A percentile compares a stretch with the other conserved stretches of the same genome.
These are phyloP conservation scores for Andrena trimmerana DNA, from an alignment of 2,888 invertebrate genomes.

Conservation along the genomic window DNA sequence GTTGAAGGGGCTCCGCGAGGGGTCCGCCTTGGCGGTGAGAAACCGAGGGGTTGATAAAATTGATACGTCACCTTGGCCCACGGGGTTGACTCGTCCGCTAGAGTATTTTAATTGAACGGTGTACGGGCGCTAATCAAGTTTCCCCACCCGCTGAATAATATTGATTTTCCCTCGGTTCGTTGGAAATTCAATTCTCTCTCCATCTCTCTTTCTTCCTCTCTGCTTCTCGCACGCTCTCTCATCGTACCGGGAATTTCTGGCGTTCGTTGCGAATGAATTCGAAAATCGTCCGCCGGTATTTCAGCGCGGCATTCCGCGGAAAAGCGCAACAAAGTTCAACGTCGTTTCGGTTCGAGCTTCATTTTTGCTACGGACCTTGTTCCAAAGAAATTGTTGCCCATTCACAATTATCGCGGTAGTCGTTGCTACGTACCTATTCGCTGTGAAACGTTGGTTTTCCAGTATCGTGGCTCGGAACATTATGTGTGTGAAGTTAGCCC, in stretches of 20 bases:
- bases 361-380: too few relatives aligned
- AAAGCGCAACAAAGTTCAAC: too few relatives aligned
- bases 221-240: neutral
- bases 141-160: conserved; percentile 70
- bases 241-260: conserved; percentile 14
- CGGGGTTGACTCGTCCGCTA: conserved; percentile 38
- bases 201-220: neutral
- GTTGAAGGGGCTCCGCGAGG: neutral
- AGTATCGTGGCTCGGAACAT: too few relatives aligned
- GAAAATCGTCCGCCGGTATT: too few relatives aligned
- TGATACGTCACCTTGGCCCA: conserved; percentile 62
- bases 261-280: too few relatives aligned
- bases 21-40: neutral
- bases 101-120: conserved; percentile 74
- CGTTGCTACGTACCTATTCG: too few relatives aligned
- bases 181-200: conserved; percentile 69
- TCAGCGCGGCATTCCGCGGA: too few relatives aligned
- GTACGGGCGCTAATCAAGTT: conserved; percentile 74
- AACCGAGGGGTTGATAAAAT: conserved; percentile 39
- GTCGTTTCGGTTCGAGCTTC: too few relatives aligned
- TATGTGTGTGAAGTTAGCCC: too few relatives aligned
- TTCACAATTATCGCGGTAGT: too few relatives aligned
- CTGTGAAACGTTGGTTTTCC: too few relatives aligned
- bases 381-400: too few relatives aligned
- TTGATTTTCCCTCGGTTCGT: conserved; percentile 72